Base-by-base conservation (phyloP, 2,113 vertebrate genomes). In the Alaudala cheleensis region DNA sequence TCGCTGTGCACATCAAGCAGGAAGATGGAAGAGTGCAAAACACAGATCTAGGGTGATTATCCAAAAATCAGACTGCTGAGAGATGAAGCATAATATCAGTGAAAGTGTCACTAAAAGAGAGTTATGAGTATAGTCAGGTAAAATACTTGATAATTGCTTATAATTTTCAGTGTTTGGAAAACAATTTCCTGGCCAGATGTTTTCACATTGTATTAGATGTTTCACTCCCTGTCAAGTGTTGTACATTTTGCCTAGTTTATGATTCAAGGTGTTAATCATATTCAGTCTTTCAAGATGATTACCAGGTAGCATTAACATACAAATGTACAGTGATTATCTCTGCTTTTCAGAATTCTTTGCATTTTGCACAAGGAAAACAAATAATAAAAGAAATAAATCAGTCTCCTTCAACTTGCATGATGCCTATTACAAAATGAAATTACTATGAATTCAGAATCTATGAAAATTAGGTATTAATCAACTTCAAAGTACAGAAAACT, bases 61-160 rank as follows among this genome's bases (percentile, higher is more conserved):
- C 86, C 67, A 81, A 88, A 96, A 97, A 92, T 92, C 90, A 93
- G 50, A 79, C 33, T 78, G 74, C 86, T 92, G 88, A 94, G 87
- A 96, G 93, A 90, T 61, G 91, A 92, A 77, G 51, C 77, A 78
- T 84, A 84, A 58, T 88, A 88, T 67, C 89, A 88, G 71, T 89
- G 94, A 90, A 96, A 94, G 70, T 95, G 85, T 95, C 95, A 92
- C 88, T 94, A 87, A 96, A 95, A 62, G 79, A 94, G 95, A 97
- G 40, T 97, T 97, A 96, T 62, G 92, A 86, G 20, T 73, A 92
- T 29, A 96, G 86, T 60, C 82, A 84, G 89, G 83, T 92, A 96
- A 97, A 96, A 96, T 69, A 97, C 88, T 97, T 96, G 88, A 96
- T 97, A 97, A 97, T 97, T 98, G 92, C 96, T 95, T 97, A 94